Conservation (phyloP, 2,113 vertebrate species). For the Plecturocebus donacophilus region DNA sequence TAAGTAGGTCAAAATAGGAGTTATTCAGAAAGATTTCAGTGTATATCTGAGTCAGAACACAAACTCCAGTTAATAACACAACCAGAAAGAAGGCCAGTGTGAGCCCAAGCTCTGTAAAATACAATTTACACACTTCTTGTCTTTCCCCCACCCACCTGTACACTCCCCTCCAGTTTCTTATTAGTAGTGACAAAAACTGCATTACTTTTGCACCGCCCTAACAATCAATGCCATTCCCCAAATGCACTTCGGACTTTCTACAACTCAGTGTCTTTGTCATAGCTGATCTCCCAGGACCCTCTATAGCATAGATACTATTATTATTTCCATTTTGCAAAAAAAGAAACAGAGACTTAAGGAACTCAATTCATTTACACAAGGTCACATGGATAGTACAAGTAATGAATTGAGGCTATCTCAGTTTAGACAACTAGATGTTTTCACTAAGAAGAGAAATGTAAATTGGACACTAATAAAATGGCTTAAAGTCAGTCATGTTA, state of each 20-base stretch:
- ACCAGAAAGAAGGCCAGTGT: accelerated
- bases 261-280: background rate
- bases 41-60: background rate
- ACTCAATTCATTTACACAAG: background rate
- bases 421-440: background rate
- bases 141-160: accelerated
- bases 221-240: background rate
- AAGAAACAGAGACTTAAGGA: background rate
- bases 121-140: background rate
- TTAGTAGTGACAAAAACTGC: too few species aligned
- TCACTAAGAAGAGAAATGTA: background rate
- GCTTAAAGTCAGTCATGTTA: background rate
- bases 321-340: background rate
- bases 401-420: background rate
- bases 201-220: too few species aligned
- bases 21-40: background rate
- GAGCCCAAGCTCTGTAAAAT: background rate
- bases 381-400: background rate
- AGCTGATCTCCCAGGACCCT: background rate
- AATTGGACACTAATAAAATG: background rate
- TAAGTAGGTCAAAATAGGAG: conserved; percentile 61
- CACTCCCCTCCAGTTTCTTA: background rate
- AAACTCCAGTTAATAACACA: background rate
- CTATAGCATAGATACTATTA: background rate
- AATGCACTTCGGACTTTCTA: background rate